Evolutionary conservation across 2,797 vertebrate genomes (phyloP).

Genomic region (Peromyscus melanophrys): DNA sequence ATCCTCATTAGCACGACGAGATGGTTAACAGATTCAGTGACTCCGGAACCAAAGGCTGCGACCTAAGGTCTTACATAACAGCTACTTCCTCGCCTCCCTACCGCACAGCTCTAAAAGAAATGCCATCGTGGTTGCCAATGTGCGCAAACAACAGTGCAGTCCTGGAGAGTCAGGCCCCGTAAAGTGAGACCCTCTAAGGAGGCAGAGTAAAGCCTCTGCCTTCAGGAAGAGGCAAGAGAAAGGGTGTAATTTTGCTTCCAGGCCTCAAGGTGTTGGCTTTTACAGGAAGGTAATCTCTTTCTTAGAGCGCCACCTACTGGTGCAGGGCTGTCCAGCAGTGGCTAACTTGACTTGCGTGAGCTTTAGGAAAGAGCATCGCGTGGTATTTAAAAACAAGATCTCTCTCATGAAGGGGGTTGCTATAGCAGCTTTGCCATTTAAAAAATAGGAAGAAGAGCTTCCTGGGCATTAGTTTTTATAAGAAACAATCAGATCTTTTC

Average conservation of each 20-base stretch:
- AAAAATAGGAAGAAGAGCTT: not conserved
- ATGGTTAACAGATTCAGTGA: not conserved
- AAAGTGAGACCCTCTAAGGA: not conserved
- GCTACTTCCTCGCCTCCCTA: not conserved
- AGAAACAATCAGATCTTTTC: conserved; percentile 46
- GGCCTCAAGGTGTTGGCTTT: not conserved
- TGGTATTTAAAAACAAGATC: conserved; percentile 52
- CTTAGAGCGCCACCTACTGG: conserved; percentile 79
- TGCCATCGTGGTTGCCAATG: not conserved
- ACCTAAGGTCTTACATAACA: not conserved
- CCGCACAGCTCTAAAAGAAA: not conserved
- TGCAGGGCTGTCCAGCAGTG: not conserved
- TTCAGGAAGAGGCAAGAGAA: not conserved
- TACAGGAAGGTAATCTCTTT: not conserved
- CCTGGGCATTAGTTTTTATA: conserved; percentile 3
- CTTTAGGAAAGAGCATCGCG: not conserved
- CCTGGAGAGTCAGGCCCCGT: not conserved
- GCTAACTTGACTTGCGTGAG: not conserved
- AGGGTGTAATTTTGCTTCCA: conserved; percentile 5
- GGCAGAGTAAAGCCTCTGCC: not conserved
- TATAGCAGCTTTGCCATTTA: not conserved
- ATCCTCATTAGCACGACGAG: not conserved
- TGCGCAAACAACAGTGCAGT: not conserved
- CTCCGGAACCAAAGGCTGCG: not conserved
- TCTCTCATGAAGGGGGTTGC: not conserved